These are phyloP conservation scores for Glossophaga mutica DNA, from an alignment of 2,797 vertebrate species.

Conservation along the genomic window DNA sequence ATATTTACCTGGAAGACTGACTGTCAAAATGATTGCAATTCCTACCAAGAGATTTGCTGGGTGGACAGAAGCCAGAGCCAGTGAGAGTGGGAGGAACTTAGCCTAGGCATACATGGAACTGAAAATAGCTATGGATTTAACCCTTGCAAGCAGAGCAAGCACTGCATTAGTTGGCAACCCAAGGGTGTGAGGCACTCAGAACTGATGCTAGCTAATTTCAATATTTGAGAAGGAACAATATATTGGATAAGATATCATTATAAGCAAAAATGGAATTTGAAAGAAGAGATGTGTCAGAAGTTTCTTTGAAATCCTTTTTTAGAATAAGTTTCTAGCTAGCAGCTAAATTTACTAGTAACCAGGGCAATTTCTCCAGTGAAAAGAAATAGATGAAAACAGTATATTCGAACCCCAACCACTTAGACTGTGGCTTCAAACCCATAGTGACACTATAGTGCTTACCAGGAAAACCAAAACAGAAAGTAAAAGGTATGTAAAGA, in stretches of 20 bases:
- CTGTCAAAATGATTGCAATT: background rate
- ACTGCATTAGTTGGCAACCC: background rate
- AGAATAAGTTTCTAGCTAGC: background rate
- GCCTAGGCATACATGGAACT: background rate
- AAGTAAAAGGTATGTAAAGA: background rate
- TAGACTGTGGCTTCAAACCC: background rate
- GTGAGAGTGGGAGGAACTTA: fast-evolving
- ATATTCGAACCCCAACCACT: background rate
- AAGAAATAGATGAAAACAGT: background rate
- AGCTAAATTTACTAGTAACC: background rate
- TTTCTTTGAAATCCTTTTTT: background rate
- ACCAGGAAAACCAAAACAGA: background rate
- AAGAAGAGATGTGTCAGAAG: background rate
- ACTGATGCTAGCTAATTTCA: background rate
- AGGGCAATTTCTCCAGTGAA: background rate
- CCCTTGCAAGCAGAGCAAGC: background rate
- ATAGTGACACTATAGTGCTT: background rate
- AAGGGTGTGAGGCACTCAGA: background rate
- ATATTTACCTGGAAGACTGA: background rate
- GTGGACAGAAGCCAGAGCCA: background rate
- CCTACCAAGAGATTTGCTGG: background rate
- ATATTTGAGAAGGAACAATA: background rate
- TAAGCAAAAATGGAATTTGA: background rate
- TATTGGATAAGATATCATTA: background rate
- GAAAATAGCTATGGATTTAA: background rate